Conservation (phyloP, 2,113 vertebrate species). For the Cyanistes caeruleus region DNA sequence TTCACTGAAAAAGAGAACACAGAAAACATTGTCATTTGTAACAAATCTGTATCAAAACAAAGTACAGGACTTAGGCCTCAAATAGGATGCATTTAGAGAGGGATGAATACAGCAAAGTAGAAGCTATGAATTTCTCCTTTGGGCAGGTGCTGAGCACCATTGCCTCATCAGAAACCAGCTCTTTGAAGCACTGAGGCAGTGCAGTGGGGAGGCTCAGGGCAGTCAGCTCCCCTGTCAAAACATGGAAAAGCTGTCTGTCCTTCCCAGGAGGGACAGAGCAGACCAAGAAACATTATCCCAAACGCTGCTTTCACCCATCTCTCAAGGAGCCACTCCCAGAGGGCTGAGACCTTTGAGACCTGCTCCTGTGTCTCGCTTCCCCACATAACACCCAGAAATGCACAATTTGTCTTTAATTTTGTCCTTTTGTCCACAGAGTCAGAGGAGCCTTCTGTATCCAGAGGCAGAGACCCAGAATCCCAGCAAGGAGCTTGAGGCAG, state of each 20-base stretch:
- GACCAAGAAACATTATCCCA: background rate
- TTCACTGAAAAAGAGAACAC: background rate
- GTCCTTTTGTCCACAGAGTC: background rate
- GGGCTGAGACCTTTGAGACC: background rate
- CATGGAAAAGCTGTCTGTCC: background rate
- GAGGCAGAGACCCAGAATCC: background rate
- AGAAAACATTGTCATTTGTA: background rate
- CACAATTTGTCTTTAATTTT: background rate
- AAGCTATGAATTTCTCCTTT: background rate
- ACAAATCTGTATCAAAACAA: background rate
- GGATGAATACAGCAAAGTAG: background rate
- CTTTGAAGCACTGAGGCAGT: background rate
- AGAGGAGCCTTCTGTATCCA: background rate
- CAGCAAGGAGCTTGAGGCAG: background rate
- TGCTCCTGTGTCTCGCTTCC: fast-evolving
- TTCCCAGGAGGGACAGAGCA: background rate
- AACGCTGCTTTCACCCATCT: background rate
- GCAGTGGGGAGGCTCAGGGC: fast-evolving
- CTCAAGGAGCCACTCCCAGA: background rate
- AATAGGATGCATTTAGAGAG: background rate
- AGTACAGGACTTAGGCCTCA: background rate
- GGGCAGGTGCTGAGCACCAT: background rate
- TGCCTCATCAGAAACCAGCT: background rate
- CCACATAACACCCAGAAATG: background rate
- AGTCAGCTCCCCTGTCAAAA: fast-evolving